Base-by-base conservation (phyloP, 1,140 invertebrate species). In the Pachyrhynchus sulphureomaculatus region DNA sequence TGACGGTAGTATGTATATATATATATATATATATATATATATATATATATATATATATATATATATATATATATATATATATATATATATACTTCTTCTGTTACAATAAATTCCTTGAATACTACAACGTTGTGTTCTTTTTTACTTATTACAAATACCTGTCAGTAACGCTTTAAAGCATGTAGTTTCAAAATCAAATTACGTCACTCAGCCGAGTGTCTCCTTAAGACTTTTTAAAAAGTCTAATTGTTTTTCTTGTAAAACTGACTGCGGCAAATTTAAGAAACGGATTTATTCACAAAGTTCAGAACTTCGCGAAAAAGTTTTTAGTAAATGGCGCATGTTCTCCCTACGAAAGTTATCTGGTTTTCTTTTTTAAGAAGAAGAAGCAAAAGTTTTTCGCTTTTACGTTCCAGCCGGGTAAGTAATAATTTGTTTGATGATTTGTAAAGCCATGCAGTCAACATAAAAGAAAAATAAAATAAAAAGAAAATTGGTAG, bases 221-320 rank as follows among this genome's bases (percentile, higher is more conserved):
- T 42, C 17, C 23, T 24, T 36, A 33, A 54, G 21, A 37, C 13
- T 29, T 36, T 23, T 23, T 12, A 37, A 58, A 58, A 58, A 58
- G 55, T 58, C 55, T 58, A 58, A 58, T 58, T 58, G 55, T 58
- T 58, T 58, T 58, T 58, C 55, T 58, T 58, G 55, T 58, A 58
- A 39, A 47, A 48, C 41, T 58, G 55, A 58, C 57, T 53, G 57
- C 39, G 44, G 57, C 57, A 53, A 60, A 60, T 60, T 60, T 53
- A 51, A 60, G 42, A 60, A 53, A 60, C 42, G 57, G 49, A 60
- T 60, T 59, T 59, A 59, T 59, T 59, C 26, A 33, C 23, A 26
- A 51, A 59, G 56, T 59, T 59, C 18, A 26, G 29, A 59, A 59
- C 32, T 59, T 59, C 8, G 56, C 37, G 42, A 48, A 49, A 59